A percentile compares a stretch with the other conserved stretches of the same genome.
These are phyloP conservation scores for Halcyon chelicuti DNA, from an alignment of 2,797 vertebrate species.

Conservation along the genomic window DNA sequence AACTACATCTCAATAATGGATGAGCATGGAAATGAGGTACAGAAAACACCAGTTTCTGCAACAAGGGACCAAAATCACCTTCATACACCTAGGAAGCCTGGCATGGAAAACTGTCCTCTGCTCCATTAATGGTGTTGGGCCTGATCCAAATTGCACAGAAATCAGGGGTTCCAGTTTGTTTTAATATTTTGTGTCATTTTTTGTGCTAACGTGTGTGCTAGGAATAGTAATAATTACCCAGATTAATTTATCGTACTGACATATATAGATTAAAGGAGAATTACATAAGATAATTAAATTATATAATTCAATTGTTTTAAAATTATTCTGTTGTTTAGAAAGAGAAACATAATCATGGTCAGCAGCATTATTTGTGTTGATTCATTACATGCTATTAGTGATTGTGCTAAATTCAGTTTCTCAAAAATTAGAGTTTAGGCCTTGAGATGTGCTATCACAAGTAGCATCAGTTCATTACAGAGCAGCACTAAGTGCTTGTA, in stretches of 20 bases:
- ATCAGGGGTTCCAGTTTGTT: neutral
- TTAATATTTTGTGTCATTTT: neutral
- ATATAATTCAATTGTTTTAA: neutral
- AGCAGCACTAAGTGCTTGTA: accelerated
- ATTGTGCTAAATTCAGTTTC: neutral
- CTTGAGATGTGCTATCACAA: neutral
- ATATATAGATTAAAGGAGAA: neutral
- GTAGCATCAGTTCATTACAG: neutral
- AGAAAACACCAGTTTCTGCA: neutral
- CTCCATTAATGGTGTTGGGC: neutral
- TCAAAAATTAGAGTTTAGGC: neutral
- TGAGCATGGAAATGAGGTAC: conserved; percentile 85
- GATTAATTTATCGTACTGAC: neutral
- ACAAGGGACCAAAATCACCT: neutral
- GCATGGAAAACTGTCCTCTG: neutral
- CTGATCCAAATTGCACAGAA: neutral
- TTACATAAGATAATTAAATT: neutral
- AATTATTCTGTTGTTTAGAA: neutral
- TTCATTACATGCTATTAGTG: neutral
- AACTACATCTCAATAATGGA: conserved; percentile 93
- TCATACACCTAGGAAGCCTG: neutral
- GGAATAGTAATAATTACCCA: neutral
- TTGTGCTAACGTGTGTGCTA: neutral
- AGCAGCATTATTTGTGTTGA: neutral
- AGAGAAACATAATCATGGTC: neutral